Percentiles rank a stretch among this genome's conserved stretches.
These are phyloP conservation scores for Drosophila neotestacea DNA, from an alignment of 2,888 invertebrate species.

Conservation along the genomic window DNA sequence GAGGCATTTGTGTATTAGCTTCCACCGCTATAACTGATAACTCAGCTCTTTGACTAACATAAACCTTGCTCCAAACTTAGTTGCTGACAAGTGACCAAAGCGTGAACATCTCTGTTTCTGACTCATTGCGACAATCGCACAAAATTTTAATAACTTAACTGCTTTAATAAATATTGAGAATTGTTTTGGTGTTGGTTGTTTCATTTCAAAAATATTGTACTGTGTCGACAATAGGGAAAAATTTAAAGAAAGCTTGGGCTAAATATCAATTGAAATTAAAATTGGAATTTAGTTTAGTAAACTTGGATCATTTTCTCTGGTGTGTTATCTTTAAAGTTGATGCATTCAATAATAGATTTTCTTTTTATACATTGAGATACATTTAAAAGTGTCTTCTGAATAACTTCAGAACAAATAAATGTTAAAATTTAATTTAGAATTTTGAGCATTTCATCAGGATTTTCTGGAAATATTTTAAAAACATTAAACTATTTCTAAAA, in stretches of 20 bases:
- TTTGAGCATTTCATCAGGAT: no score
- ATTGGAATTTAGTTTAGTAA: no score
- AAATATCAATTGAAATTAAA: background rate
- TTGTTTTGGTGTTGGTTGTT: constrained; percentile 32
- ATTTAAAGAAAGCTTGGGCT: background rate
- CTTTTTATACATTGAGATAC: no score
- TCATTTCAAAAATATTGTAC: constrained; percentile 22
- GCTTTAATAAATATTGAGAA: constrained; percentile 42
- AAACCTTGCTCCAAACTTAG: constrained; percentile 48
- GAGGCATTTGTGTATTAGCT: constrained; percentile 51
- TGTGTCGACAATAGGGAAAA: background rate
- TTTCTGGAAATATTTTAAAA: no score
- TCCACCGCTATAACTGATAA: constrained; percentile 40
- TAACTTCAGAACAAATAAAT: no score
- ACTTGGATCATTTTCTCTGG: no score
- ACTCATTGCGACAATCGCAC: background rate
- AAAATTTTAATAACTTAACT: background rate
- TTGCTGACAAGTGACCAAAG: constrained; percentile 47
- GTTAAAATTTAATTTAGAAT: no score
- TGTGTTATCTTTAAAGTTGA: no score
- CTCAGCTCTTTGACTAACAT: constrained; percentile 15
- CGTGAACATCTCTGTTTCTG: constrained; percentile 16
- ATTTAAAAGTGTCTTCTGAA: no score
- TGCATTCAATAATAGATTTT: no score
- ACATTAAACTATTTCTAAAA: no score